Evolutionary conservation across 2,888 invertebrate genomes (phyloP).

Genomic region (Thereva nobilitata): DNA sequence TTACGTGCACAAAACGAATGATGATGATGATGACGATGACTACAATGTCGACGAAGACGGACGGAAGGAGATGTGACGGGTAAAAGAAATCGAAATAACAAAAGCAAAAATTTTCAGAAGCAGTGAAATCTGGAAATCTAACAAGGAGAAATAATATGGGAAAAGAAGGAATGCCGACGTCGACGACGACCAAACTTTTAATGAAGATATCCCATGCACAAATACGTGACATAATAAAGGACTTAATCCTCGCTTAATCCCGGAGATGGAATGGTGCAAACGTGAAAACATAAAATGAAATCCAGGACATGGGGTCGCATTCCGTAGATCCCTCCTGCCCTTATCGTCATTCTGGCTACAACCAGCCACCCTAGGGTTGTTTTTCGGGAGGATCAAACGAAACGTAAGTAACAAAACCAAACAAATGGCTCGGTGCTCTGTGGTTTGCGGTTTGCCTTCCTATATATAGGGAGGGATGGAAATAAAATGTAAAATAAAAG

Average conservation of each 20-base stretch:
- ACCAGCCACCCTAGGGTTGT: background rate
- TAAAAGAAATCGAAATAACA: too few relatives aligned
- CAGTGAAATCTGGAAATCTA: constrained; percentile 7
- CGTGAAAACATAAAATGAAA: constrained; percentile 37
- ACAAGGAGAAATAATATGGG: background rate
- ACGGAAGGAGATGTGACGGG: too few relatives aligned
- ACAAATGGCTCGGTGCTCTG: background rate
- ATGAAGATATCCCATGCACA: constrained; percentile 38
- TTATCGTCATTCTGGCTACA: too few relatives aligned
- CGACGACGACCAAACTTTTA: constrained; percentile 33
- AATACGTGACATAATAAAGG: constrained; percentile 40
- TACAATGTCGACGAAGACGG: too few relatives aligned
- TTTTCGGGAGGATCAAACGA: constrained; percentile 7
- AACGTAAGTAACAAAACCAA: constrained; percentile 17
- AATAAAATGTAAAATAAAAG: constrained; percentile 19
- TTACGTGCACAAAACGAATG: too few relatives aligned
- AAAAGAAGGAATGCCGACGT: background rate
- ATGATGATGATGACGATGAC: too few relatives aligned
- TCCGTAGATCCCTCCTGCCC: background rate
- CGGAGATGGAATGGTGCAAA: constrained; percentile 22
- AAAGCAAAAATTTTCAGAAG: background rate
- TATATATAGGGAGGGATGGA: background rate
- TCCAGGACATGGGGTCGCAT: background rate
- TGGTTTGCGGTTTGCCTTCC: constrained; percentile 5
- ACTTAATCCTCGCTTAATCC: constrained; percentile 37